Conservation (phyloP, 2,888 invertebrate species). For the Drosophila nigricruria region DNA sequence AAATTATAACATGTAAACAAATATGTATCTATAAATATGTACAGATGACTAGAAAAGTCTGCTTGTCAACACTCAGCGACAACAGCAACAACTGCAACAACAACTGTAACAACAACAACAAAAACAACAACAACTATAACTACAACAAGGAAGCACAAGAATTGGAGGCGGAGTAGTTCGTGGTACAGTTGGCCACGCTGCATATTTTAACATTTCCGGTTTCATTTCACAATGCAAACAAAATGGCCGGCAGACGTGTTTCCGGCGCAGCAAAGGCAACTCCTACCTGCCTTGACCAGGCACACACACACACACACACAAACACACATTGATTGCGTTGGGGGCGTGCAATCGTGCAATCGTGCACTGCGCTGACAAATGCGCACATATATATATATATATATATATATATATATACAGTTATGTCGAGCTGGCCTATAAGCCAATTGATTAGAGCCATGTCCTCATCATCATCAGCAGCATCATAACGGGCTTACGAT, state of each 20-base stretch:
- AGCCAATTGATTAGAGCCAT: constrained; percentile 59
- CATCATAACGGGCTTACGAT: constrained; percentile 64
- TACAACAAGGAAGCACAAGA: constrained; percentile 9
- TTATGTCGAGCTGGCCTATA: constrained; percentile 21
- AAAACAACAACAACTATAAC: constrained; percentile 13
- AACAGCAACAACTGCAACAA: constrained; percentile 4
- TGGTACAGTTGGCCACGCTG: constrained; percentile 57
- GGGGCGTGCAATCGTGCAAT: constrained; percentile 9
- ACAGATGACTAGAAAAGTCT: constrained; percentile 49
- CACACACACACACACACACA: constrained; percentile 12
- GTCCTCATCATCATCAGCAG: constrained; percentile 39
- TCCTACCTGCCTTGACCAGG: constrained; percentile 55
- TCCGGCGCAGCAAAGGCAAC: constrained; percentile 53
- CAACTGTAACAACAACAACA: constrained; percentile 9
- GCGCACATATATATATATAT: constrained; percentile 7
- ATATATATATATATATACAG: constrained; percentile 8
- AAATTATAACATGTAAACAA: constrained; percentile 28
- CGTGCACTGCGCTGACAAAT: constrained; percentile 31
- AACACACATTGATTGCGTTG: background rate
- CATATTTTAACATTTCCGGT: constrained; percentile 80
- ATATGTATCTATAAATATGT: constrained; percentile 22
- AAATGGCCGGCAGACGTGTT: constrained; percentile 79
- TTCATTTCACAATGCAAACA: constrained; percentile 80
- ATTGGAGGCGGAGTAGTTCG: constrained; percentile 32
- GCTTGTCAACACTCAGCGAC: constrained; percentile 61